Evolutionary conservation across 2,888 invertebrate species (phyloP).

Genomic region (Petrolisthes cinctipes): DNA sequence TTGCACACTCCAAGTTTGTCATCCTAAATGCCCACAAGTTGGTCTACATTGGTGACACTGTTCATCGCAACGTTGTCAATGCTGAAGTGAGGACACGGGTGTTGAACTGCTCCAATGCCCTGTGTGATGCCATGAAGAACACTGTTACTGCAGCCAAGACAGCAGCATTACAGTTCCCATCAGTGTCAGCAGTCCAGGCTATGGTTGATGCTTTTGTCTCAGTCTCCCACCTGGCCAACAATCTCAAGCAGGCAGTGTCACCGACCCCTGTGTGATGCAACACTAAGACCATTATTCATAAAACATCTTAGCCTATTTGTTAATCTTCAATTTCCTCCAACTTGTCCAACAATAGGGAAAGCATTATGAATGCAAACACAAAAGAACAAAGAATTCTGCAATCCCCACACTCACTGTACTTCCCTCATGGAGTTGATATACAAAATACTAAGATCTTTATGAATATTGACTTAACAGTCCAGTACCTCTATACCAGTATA

Average conservation of each 20-base stretch:
- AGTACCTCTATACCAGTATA: no score
- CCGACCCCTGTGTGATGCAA: slow-evolving; percentile 39
- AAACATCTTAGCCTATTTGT: no score
- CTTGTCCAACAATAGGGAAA: no score
- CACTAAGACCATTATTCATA: no score
- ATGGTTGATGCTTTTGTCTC: slow-evolving; percentile 93
- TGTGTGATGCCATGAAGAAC: slow-evolving; percentile 84
- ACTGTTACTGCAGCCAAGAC: slow-evolving; percentile 90
- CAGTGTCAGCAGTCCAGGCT: slow-evolving; percentile 88
- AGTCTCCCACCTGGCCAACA: slow-evolving; percentile 85
- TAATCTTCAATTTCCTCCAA: no score
- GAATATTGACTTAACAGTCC: no score
- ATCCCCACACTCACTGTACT: no score
- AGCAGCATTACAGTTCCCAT: slow-evolving; percentile 92
- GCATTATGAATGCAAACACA: no score
- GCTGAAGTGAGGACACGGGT: slow-evolving; percentile 81
- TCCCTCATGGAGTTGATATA: no score
- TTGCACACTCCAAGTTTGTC: slow-evolving; percentile 94
- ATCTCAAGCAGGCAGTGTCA: slow-evolving; percentile 75
- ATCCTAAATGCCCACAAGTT: slow-evolving; percentile 93
- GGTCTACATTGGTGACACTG: slow-evolving; percentile 93
- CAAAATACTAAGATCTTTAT: no score
- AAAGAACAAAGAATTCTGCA: no score
- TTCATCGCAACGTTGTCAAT: slow-evolving; percentile 85
- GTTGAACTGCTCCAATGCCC: slow-evolving; percentile 81